Percentiles rank a stretch among this genome's conserved stretches.
Evolutionary conservation across 2,888 invertebrate species (phyloP).

Genomic region (Thymelicus acteon): DNA sequence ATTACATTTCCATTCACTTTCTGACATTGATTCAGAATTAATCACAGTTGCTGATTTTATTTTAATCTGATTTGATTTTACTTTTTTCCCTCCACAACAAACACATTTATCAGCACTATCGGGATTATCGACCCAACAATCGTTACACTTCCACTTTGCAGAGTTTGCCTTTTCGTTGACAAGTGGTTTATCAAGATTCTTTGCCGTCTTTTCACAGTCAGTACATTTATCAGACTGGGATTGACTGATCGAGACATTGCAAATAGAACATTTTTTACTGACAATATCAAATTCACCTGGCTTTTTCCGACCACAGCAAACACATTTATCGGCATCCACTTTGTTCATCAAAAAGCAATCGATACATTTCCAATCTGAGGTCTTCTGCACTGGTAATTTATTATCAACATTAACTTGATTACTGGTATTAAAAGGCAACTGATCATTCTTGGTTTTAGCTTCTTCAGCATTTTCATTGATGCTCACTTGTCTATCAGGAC

Average conservation of each 20-base stretch:
- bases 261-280: conserved; percentile 51
- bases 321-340: conserved; percentile 55
- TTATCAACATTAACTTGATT: conserved; percentile 5
- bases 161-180: conserved; percentile 40
- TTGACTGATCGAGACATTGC: conserved; percentile 52
- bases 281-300: conserved; percentile 39
- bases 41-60: background rate
- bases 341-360: conserved; percentile 63
- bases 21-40: conserved; percentile 27
- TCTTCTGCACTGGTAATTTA: conserved; percentile 44
- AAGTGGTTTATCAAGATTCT: conserved; percentile 40
- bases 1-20: conserved; percentile 57
- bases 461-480: conserved; percentile 48
- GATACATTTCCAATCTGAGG: conserved; percentile 57
- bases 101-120: conserved; percentile 52
- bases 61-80: conserved; percentile 41
- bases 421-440: conserved; percentile 1
- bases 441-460: conserved; percentile 40
- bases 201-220: conserved; percentile 52
- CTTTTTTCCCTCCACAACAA: conserved; percentile 54
- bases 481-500: conserved; percentile 51
- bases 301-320: conserved; percentile 58
- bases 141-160: conserved; percentile 61
- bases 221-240: conserved; percentile 52
- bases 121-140: conserved; percentile 61